Percentiles rank a stretch among this genome's conserved stretches.
Evolutionary conservation across 92 coral and sea anemone genomes (phyloP).

Genomic region (Desmophyllum pertusum): DNA sequence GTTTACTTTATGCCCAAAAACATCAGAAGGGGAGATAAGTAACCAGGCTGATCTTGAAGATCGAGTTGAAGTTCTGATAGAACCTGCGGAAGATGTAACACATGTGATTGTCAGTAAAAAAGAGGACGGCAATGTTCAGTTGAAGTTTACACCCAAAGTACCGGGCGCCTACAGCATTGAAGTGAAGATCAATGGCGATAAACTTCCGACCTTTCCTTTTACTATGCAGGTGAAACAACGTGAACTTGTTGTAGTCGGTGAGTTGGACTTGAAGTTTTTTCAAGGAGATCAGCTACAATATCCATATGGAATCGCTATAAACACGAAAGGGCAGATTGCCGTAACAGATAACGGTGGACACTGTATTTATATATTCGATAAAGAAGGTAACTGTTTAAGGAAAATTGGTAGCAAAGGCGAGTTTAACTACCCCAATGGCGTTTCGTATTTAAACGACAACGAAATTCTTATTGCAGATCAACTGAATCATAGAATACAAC

Average conservation of each 20-base stretch:
- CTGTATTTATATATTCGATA: neutral
- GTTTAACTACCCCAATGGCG: no score
- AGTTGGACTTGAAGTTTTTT: neutral
- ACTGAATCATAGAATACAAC: no score
- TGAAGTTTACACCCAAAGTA: neutral
- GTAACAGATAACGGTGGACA: neutral
- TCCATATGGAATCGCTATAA: neutral
- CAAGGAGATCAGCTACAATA: neutral
- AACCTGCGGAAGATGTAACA: neutral
- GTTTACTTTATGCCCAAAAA: neutral
- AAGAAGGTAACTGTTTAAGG: no score
- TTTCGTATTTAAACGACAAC: no score
- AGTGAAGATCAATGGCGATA: neutral
- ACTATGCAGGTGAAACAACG: neutral
- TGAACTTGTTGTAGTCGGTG: conserved; percentile 1
- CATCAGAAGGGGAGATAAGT: neutral
- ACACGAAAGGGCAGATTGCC: neutral
- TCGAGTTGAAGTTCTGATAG: neutral
- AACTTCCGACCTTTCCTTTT: neutral
- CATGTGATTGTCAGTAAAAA: neutral
- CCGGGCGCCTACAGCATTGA: conserved; percentile 10
- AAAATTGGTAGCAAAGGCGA: no score
- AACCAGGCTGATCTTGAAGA: conserved; percentile 2
- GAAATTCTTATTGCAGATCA: no score
- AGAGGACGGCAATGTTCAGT: neutral